Base-by-base conservation (phyloP, 2,888 invertebrate species). In the Caenorhabditis becei region DNA sequence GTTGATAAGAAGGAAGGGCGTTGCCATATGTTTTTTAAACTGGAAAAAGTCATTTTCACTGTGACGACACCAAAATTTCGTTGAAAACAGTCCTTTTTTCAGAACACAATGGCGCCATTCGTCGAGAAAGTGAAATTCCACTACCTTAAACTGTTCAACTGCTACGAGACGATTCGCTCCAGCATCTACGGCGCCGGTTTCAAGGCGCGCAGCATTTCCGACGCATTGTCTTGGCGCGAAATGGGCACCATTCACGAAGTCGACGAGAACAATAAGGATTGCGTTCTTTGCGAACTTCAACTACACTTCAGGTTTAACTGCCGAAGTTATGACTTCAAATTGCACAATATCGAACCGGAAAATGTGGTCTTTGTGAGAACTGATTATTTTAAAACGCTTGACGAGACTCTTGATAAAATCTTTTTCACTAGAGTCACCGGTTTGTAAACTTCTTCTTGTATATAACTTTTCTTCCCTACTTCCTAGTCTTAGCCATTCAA, bases 361-460 rank as follows among this genome's bases (percentile, higher is more conserved):
- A 53, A 20, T 23, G 71, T 71, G 20, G 71, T 54, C 32, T 71
- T 71, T 37, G 54, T 71, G 5, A 20, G 35, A 49, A 35, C 20
- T 11, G 51, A 61, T 11, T 70, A 70, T 53, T 61, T 59, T n/a
- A 41, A 70, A 4, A 1, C 10, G 16, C 62, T 71, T 28, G 28
- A 41, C 44, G 71, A 71, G 16, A 32, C 53, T 8, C n/a, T 71
- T n/a, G 71, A 71, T 16, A 28, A 28, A 10, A 61, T 71, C 1
- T 71, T 71, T 24, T 71, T 62, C 14, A 62, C 71, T 8, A 61
- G 71, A 44, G 71, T 71, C 8, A 71, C 71, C n/a, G 71, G 71
- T 23, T 54, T 71, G n/a, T 70, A 69, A 59, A n/a, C n/a, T n/a
- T n/a, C n/a, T 37, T 20, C 4, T 53, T 23, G 20, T 49, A 28